A percentile compares a stretch with the other conserved stretches of the same genome.
These are phyloP conservation scores for Pteria penguin DNA, from an alignment of 2,888 invertebrate species.

Conservation along the genomic window DNA sequence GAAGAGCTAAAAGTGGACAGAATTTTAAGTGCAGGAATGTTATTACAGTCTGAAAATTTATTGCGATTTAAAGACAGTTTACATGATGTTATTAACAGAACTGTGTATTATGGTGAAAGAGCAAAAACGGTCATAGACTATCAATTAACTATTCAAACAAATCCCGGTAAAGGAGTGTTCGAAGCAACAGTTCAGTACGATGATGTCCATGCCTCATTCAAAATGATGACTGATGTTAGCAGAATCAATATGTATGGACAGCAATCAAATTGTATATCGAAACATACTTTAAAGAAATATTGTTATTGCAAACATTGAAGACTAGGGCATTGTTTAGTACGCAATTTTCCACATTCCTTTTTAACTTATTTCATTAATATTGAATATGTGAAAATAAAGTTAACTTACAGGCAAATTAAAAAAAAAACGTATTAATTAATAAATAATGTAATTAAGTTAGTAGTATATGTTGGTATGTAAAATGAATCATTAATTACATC, in stretches of 20 bases:
- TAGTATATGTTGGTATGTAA: too few species aligned
- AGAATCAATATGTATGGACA: conserved; percentile 39
- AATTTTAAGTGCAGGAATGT: conserved; percentile 16
- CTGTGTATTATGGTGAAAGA: conserved; percentile 32
- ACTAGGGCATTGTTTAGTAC: too few species aligned
- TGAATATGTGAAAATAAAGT: too few species aligned
- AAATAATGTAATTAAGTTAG: too few species aligned
- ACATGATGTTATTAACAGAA: conserved; percentile 40
- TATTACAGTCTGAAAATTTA: conserved; percentile 34
- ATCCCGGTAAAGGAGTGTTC: conserved; percentile 33
- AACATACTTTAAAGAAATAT: conserved; percentile 29
- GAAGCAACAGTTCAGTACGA: conserved; percentile 40
- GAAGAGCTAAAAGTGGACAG: conserved; percentile 2
- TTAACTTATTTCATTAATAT: too few species aligned
- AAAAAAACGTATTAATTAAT: too few species aligned
- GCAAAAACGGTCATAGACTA: conserved; percentile 29
- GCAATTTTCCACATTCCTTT: too few species aligned
- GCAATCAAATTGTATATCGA: conserved; percentile 33
- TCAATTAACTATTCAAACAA: conserved; percentile 35
- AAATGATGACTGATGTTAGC: conserved; percentile 38
- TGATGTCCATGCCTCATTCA: conserved; percentile 7
- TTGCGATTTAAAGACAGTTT: conserved; percentile 36
- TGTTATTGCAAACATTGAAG: conserved; percentile 35
- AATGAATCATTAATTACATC: too few species aligned
- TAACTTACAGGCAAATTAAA: too few species aligned